Evolutionary conservation across 1,140 invertebrate species (phyloP).

Genomic region (Palaemon carinicauda): DNA sequence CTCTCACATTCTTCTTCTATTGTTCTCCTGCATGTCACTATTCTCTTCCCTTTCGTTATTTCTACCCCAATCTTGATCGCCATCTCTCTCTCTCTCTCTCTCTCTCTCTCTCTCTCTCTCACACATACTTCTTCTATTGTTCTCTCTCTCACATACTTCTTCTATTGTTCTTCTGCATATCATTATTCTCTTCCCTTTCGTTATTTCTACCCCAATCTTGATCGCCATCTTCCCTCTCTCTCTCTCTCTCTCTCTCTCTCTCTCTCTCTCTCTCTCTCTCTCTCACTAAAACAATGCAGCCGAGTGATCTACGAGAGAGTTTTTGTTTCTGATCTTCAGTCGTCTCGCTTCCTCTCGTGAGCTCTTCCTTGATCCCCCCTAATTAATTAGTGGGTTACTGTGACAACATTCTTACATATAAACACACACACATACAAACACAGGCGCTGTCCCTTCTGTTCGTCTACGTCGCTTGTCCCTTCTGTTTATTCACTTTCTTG

Average conservation of each 20-base stretch:
- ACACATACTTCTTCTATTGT: no score
- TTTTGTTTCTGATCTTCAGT: no score
- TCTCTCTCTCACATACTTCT: background rate
- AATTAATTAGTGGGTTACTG: background rate
- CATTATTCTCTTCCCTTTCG: background rate
- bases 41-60: background rate
- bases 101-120: no score
- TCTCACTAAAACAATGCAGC: background rate
- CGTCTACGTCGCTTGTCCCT: no score
- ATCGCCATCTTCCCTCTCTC: background rate
- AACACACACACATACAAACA: conserved; percentile 19
- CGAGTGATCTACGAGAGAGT: no score
- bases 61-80: background rate
- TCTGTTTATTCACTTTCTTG: no score
- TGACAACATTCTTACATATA: background rate
- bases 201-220: background rate
- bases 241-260: background rate
- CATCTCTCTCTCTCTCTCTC: no score
- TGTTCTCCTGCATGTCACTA: background rate
- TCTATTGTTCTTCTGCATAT: background rate
- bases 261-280: background rate
- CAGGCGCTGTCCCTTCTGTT: background rate
- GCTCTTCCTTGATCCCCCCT: no score
- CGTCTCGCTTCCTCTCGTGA: no score
- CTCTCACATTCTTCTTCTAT: no score